These are phyloP conservation scores for Hydroisotoma schaefferi DNA, from an alignment of 2,888 invertebrate genomes.

Conservation along the genomic window DNA sequence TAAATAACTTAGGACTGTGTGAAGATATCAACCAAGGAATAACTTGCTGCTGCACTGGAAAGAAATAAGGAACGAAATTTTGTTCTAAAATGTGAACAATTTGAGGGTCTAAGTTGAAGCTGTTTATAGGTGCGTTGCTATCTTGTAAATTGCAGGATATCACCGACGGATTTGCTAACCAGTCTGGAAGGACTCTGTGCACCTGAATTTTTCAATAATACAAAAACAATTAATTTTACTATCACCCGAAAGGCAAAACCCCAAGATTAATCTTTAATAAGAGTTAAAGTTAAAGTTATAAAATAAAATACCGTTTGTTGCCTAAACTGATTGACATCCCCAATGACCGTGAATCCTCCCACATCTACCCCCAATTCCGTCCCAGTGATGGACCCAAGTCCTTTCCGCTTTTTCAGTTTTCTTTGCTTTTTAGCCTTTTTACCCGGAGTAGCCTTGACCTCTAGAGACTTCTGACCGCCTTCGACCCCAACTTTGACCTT, in stretches of 20 bases:
- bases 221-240: too few species aligned
- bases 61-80: constrained; percentile 72
- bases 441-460: not conserved
- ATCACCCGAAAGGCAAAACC: too few species aligned
- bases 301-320: constrained; percentile 31
- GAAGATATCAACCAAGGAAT: constrained; percentile 70
- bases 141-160: constrained; percentile 69
- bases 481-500: too few species aligned
- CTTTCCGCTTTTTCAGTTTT: constrained; percentile 42
- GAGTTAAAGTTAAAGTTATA: not conserved
- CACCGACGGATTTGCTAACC: constrained; percentile 76
- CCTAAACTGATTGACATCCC: constrained; percentile 58
- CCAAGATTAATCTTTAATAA: constrained; percentile 1
- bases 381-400: constrained; percentile 11
- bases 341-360: constrained; percentile 65
- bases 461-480: too few species aligned
- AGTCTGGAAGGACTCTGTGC: constrained; percentile 75
- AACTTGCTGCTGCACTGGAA: constrained; percentile 78
- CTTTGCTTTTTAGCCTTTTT: constrained; percentile 5
- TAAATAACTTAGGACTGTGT: constrained; percentile 60
- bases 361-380: constrained; percentile 35
- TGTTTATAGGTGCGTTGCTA: constrained; percentile 57
- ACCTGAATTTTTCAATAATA: constrained; percentile 56
- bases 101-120: constrained; percentile 62
- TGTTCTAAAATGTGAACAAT: constrained; percentile 63